Evolutionary conservation across 2,888 invertebrate species (phyloP), one percentile per base, ranked within the genome.

Genomic region (Dorcus parallelipipedus): DNA sequence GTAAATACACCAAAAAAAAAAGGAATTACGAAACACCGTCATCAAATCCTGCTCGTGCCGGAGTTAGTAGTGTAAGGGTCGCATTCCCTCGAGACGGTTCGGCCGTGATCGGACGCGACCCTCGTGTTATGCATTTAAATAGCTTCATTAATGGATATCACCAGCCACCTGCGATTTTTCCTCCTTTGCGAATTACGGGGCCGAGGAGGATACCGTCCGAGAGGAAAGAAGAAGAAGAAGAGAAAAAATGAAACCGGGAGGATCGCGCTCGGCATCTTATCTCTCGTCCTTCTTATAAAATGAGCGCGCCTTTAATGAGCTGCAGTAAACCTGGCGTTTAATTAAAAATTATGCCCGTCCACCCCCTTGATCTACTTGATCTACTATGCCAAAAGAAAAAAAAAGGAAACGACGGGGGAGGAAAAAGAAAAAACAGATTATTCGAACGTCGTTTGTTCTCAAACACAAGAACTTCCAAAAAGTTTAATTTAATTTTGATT

Each of bases 121-220:
- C 75, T 71, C 71, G 73, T 73, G 77, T 78, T 77, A 79, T 79
- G 80, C 80, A 80, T 80, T 80, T 80, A 80, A 79, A 80, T 80
- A 76, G 78, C 74, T 76, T 79, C 78, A 79, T 80, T 79, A 79
- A 77, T 76, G 74, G 71, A 69, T 62, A 64, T 65, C 69, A 62
- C 64, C 71, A 69, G 73, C 74, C 76, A 76, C 75, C 76, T 76
- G 76, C 76, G 76, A 75, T 75, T 73, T 75, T 67, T 63, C 53
- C 49, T 17, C 55, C 14, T 48, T 47, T 50, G 9, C 23, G 23
- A 33, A 20, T 39, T 17, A 14, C 56, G 58, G 56, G 58, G 48
- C 53, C 53, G 38, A 59, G 47, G 53, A 52, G 47, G 54, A 56
- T 58, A 45, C 41, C 59, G 57, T 60, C 60, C 56, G 60, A 62